phyloP scores from a whole-genome alignment of 2,888 invertebrate genomes.

The Trichacis sp. region DNA sequence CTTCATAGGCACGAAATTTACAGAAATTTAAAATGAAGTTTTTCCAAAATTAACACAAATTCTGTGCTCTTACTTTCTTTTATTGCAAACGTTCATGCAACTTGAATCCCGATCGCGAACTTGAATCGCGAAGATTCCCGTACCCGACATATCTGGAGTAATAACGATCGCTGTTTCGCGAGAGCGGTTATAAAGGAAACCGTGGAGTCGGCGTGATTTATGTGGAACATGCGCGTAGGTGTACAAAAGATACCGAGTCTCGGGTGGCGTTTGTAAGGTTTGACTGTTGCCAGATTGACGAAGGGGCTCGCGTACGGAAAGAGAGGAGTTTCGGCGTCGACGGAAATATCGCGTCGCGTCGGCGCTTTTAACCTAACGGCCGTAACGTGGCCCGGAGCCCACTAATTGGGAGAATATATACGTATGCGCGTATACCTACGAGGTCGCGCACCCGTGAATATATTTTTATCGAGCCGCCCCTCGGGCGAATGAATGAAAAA shows the following conservation, averaged over 20 bases:
- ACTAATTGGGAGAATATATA: constrained; percentile 66
- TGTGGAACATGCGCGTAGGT: constrained; percentile 41
- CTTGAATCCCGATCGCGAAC: too few species aligned
- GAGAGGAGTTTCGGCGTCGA: constrained; percentile 57
- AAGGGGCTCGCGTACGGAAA: constrained; percentile 41
- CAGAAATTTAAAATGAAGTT: too few species aligned
- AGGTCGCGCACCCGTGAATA: constrained; percentile 58
- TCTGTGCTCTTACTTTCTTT: too few species aligned
- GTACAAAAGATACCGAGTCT: constrained; percentile 36
- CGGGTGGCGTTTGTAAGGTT: constrained; percentile 37
- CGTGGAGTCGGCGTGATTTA: constrained; percentile 28
- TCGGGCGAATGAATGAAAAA: constrained; percentile 37
- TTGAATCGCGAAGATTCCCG: too few species aligned
- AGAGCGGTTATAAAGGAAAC: constrained; percentile 21
- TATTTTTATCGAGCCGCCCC: constrained; percentile 61
- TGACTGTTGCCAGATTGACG: constrained; percentile 46
- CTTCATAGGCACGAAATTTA: too few species aligned
- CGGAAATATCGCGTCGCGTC: constrained; percentile 65
- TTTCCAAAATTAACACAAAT: too few species aligned
- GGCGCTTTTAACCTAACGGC: constrained; percentile 60
- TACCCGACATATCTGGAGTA: too few species aligned
- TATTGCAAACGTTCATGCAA: too few species aligned
- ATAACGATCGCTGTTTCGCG: too few species aligned
- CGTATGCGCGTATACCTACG: constrained; percentile 39
- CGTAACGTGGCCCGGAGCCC: constrained; percentile 56